Base-by-base conservation (phyloP, 1,140 invertebrate genomes). In the Heliconius nattereri region DNA sequence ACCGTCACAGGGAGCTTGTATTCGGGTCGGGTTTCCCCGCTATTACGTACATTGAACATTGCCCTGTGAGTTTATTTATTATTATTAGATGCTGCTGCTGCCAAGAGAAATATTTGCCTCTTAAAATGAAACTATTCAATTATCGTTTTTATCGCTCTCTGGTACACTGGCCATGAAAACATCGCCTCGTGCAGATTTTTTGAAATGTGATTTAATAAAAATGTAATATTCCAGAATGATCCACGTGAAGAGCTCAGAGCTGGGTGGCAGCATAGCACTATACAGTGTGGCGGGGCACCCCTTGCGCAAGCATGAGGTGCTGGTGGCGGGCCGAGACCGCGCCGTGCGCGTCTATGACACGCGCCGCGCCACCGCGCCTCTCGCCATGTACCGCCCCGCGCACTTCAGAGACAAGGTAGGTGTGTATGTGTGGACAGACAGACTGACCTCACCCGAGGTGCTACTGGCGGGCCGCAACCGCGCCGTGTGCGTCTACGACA, bases 271-370 rank as follows among this genome's bases (percentile, higher is more conserved):
- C 84, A 94, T 98, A 3, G 95, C 97, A 26, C 93, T 99, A 70
- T 99, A 98, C 93, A 98, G 98, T 89, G 97, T 99, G 86, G 95
- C 97, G 83, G 96, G 96, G 45, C 97, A 99, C 95, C 98, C 98
- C 11, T 93, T 96, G 71, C 96, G 97, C 81, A 94, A 95, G 16
- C 94, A 96, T 78, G 96, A 99, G 94, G 97, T 99, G 92, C 97
- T 97, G 89, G 96, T 99, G 40, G 96, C 97, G 73, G 98, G 98
- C 5, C 90, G 95, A 23, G 96, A 96, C 87, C 94, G 95, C 78
- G 95, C 90, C 75, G 95, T 97, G 20, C 93, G 95, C 23, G 94
- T 97, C 70, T 98, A 97, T 84, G 98, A 98, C 89, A 95, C 96
- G 84, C 95, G 98, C 86, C 96, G 96, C 85, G 84, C 94, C 32